Percentiles rank a stretch among this genome's conserved stretches.
These are phyloP conservation scores for Heteronetta atricapilla DNA, from an alignment of 2,113 vertebrate species.

Conservation along the genomic window DNA sequence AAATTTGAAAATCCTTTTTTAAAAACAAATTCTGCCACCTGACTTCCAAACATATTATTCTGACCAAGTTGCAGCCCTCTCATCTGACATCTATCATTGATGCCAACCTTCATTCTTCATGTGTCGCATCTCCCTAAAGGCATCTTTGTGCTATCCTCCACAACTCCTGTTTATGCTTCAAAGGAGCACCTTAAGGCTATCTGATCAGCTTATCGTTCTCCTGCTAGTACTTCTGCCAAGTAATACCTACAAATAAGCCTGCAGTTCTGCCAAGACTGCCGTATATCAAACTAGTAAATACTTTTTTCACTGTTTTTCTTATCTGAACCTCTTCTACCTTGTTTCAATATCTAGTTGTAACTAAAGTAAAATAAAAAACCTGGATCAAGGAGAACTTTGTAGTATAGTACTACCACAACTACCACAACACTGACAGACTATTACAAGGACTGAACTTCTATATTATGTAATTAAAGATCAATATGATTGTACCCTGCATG, in stretches of 20 bases:
- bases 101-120: neutral
- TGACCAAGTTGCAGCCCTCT: neutral
- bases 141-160: neutral
- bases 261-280: neutral
- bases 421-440: neutral
- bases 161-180: neutral
- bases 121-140: neutral
- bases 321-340: neutral
- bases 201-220: neutral
- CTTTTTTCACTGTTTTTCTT: neutral
- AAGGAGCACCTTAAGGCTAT: neutral
- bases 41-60: neutral
- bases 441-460: neutral
- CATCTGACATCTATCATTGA: neutral
- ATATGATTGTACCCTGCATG: rapidly evolving
- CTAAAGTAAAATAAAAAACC: neutral
- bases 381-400: neutral
- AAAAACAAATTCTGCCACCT: neutral
- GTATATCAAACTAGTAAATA: neutral
- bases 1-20: neutral
- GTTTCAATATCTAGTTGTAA: neutral
- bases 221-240: neutral
- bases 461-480: neutral
- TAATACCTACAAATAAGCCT: neutral
- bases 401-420: neutral